Evolutionary conservation across 2,797 vertebrate genomes (phyloP).

Genomic region (Melanotaenia parkinsoni): DNA sequence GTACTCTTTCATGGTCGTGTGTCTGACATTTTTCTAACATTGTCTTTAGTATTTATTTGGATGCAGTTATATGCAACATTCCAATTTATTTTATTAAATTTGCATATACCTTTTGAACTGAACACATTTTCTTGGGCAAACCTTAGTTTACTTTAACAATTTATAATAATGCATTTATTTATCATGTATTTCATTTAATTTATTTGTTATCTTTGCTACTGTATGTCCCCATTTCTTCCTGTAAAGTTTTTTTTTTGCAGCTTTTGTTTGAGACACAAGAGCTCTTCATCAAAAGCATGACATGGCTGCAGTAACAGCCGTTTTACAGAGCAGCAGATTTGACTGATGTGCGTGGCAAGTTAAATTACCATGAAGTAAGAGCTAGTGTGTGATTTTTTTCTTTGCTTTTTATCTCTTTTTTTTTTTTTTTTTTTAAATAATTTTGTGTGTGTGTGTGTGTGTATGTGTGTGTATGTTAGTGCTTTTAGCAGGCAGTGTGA

Average conservation of each 20-base stretch:
- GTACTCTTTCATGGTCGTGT: neutral
- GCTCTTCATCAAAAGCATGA: constrained; percentile 72
- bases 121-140: neutral
- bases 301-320: constrained; percentile 65
- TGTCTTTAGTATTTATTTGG: neutral
- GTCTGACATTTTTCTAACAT: neutral
- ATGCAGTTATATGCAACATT: neutral
- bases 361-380: constrained; percentile 62
- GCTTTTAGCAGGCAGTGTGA: constrained; percentile 57
- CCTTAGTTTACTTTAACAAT: neutral
- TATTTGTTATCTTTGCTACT: neutral
- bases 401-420: neutral
- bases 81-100: neutral
- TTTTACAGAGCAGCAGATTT: constrained; percentile 72
- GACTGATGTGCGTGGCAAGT: constrained; percentile 68
- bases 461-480: constrained; percentile 26
- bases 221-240: neutral
- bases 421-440: neutral
- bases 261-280: constrained; percentile 55
- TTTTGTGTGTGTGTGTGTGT: constrained; percentile 12
- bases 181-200: neutral
- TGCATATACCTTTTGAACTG: neutral
- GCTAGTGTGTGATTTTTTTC: constrained; percentile 18
- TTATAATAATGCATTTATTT: neutral
- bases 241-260: constrained; percentile 11